Conservation (phyloP, 2,797 vertebrate genomes). For the Pithecia hirsuta region DNA sequence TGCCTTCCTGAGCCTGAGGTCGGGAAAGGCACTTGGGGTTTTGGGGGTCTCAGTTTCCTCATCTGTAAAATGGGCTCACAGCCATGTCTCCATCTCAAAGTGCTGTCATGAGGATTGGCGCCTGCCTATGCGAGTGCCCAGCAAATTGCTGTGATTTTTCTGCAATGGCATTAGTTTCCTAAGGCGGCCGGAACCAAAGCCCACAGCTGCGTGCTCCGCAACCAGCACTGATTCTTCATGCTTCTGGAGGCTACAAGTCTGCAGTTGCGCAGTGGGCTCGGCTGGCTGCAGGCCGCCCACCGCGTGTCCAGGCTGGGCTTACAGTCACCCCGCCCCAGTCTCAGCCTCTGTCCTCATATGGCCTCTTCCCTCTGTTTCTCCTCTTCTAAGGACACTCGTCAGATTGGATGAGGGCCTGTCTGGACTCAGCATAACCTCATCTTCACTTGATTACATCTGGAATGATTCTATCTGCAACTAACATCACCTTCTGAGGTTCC, state of each 20-base stretch:
- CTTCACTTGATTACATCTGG: background rate
- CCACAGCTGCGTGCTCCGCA: background rate
- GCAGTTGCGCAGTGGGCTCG: too few species aligned
- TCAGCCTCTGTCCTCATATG: background rate
- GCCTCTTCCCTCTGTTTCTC: background rate
- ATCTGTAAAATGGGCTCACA: background rate
- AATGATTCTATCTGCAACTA: background rate
- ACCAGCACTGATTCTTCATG: background rate
- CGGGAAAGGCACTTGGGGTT: background rate
- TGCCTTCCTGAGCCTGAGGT: background rate
- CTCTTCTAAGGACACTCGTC: background rate
- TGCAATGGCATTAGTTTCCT: background rate
- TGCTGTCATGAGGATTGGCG: fast-evolving
- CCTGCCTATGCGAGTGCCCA: background rate
- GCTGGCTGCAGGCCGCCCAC: background rate
- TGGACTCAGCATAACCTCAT: fast-evolving
- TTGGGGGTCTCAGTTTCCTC: background rate
- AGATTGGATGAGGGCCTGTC: background rate
- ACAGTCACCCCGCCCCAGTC: background rate
- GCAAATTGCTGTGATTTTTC: background rate
- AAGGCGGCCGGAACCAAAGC: background rate
- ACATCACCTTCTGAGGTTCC: background rate
- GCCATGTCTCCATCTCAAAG: background rate
- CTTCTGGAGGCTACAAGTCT: background rate
- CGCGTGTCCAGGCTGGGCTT: background rate